Base-by-base conservation (phyloP, 1,140 invertebrate genomes). In the Pseudomyrmex cubaensis region DNA sequence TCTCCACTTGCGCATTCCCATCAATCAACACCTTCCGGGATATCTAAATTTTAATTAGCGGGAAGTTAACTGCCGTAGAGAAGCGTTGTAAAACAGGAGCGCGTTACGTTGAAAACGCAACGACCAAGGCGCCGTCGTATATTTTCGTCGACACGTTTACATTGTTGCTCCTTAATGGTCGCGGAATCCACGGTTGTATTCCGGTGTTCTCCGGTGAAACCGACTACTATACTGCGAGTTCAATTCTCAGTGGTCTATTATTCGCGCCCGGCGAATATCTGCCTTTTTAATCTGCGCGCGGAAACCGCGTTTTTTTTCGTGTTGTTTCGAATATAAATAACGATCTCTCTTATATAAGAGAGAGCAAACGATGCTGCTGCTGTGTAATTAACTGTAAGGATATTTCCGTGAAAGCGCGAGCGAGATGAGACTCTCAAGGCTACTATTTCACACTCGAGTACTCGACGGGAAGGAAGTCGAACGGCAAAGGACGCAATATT, bases 401-500 rank as follows among this genome's bases (percentile, higher is more conserved):
- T 22, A 46, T 22, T 44, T 48, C 2, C 52, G 10, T 1, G 48
- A 56, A 46, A 67, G 25, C 25, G 35, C 35, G 35, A 35, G 35
- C 35, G 35, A 44, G 52, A 77, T 1, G 22, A 54, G 52, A 15
- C 25, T 69, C 25, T 69, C 35, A 17, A 69, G 35, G 35, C 10
- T 57, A 70, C 5, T n/a, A 48, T 78, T 70, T 57, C 25, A 56
- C 44, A 25, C 15, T 69, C 62, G 63, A 77, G n/a, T 76, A 54
- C 1, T 15, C 35, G 35, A 15, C 48, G 17, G 17, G 9, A 57
- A 78, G 76, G 52, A 78, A 78, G 64, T 48, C 35, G 64, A 70
- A 69, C 44, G 52, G 17, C 64, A 78, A 78, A 78, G 76, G 52
- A 78, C 76, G 13, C 64, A 15, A 63, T 69, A 70, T 35, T 35